Evolutionary conservation across 2,797 vertebrate species (phyloP).

Genomic region (Falco berigora): DNA sequence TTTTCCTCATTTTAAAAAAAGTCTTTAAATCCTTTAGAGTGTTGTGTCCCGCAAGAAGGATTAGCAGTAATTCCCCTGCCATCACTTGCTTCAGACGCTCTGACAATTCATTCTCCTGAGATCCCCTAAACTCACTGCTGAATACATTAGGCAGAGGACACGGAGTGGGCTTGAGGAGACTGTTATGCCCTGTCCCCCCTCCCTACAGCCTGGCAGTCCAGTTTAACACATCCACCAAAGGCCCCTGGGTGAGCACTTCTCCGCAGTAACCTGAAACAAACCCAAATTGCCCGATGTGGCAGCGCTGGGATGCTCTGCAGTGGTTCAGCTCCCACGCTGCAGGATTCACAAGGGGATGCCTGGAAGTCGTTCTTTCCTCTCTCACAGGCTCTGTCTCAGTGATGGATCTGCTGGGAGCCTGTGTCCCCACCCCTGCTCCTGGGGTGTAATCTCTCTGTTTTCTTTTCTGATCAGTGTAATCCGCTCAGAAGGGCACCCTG

Average conservation of each 20-base stretch:
- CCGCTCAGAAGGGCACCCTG: background rate
- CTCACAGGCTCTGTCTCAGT: rapidly evolving
- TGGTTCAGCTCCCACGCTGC: rapidly evolving
- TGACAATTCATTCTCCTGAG: slow-evolving; percentile 44
- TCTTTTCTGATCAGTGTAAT: background rate
- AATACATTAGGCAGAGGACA: slow-evolving; percentile 53
- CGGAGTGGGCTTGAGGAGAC: background rate
- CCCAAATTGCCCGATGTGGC: rapidly evolving
- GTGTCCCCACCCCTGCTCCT: background rate
- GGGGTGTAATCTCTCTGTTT: background rate
- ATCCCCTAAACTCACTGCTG: slow-evolving; percentile 16
- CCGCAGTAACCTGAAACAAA: rapidly evolving
- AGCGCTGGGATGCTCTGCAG: background rate
- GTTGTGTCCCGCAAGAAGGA: slow-evolving; percentile 2
- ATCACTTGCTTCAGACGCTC: background rate
- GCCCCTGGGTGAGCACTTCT: background rate
- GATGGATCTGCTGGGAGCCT: background rate
- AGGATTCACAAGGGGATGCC: rapidly evolving
- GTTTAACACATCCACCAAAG: background rate
- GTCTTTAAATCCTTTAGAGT: slow-evolving; percentile 34
- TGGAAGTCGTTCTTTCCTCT: background rate
- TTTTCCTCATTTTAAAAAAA: background rate
- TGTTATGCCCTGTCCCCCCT: background rate
- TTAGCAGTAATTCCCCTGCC: slow-evolving; percentile 61
- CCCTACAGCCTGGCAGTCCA: background rate